Evolutionary conservation across 2,113 vertebrate genomes (phyloP).

Genomic region (Tamias sibiricus): DNA sequence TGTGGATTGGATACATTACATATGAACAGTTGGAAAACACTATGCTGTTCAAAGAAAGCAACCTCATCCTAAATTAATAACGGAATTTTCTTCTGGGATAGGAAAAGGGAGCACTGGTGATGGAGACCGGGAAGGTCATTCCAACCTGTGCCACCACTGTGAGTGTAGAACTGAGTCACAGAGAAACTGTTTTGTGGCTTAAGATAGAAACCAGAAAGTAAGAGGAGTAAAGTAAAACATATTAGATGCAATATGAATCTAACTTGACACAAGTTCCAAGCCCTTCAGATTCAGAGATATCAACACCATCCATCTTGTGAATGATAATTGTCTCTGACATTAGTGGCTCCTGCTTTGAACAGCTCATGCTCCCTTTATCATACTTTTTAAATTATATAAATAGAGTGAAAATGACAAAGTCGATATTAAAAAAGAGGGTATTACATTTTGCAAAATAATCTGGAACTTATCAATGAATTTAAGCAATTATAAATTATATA

Average conservation of each 20-base stretch:
- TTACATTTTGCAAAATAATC: conserved; percentile 78
- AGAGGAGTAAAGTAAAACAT: conserved; percentile 72
- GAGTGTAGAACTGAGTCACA: conserved; percentile 54
- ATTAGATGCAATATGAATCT: conserved; percentile 69
- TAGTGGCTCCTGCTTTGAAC: conserved; percentile 71
- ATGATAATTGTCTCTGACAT: conserved; percentile 61
- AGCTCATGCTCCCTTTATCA: conserved; percentile 51
- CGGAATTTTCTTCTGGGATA: conserved; percentile 41
- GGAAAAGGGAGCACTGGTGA: conserved; percentile 16
- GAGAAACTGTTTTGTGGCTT: conserved; percentile 62
- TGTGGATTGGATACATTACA: conserved; percentile 69
- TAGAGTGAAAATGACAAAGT: conserved; percentile 80
- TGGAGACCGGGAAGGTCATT: conserved; percentile 51
- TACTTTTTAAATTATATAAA: conserved; percentile 70
- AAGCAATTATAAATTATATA: conserved; percentile 82
- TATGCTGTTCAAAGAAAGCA: conserved; percentile 76
- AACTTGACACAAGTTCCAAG: conserved; percentile 63
- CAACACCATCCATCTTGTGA: conserved; percentile 53
- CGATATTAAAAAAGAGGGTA: conserved; percentile 70
- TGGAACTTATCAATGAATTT: conserved; percentile 76
- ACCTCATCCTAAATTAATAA: conserved; percentile 76
- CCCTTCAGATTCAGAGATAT: conserved; percentile 55
- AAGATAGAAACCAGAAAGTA: conserved; percentile 76
- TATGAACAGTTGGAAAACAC: conserved; percentile 75
- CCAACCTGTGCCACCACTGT: conserved; percentile 10